Percentiles rank a stretch among this genome's conserved stretches.
These are phyloP conservation scores for Crocidura indochinensis DNA, from an alignment of 2,797 vertebrate genomes.

Conservation along the genomic window DNA sequence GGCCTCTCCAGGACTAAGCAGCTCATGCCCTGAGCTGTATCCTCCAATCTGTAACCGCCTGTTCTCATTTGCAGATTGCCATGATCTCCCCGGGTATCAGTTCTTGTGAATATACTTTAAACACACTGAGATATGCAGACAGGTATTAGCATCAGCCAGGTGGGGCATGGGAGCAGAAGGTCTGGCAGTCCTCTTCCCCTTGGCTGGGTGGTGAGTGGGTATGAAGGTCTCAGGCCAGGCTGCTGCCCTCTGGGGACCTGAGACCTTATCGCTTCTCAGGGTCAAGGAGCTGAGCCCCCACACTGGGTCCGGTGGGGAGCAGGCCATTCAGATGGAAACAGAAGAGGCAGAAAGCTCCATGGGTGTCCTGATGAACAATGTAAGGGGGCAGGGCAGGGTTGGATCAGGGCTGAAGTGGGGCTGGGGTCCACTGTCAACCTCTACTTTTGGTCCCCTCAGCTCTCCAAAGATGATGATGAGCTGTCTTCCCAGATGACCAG, in stretches of 20 bases:
- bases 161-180: neutral
- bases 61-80: constrained; percentile 93
- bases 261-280: constrained; percentile 88
- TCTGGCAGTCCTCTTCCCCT: neutral
- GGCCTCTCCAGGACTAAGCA: neutral
- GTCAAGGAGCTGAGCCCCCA: constrained; percentile 95
- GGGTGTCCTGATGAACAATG: constrained; percentile 67
- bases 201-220: neutral
- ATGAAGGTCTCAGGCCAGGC: neutral
- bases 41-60: neutral
- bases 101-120: constrained; percentile 98
- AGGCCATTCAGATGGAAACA: constrained; percentile 88
- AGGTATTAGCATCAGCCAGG: constrained; percentile 90
- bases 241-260: neutral
- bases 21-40: neutral
- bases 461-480: constrained; percentile 89
- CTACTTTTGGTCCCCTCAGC: constrained; percentile 72
- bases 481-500: constrained; percentile 88
- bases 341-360: constrained; percentile 81
- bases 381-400: constrained; percentile 76
- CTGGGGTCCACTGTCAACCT: neutral
- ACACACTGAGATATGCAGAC: constrained; percentile 98
- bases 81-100: constrained; percentile 98
- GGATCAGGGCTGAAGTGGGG: neutral
- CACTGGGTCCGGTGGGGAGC: constrained; percentile 86